Percentiles rank a stretch among this genome's conserved stretches.
phyloP scores from a whole-genome alignment of 1,140 invertebrate species.

The Micrasema longulum region DNA sequence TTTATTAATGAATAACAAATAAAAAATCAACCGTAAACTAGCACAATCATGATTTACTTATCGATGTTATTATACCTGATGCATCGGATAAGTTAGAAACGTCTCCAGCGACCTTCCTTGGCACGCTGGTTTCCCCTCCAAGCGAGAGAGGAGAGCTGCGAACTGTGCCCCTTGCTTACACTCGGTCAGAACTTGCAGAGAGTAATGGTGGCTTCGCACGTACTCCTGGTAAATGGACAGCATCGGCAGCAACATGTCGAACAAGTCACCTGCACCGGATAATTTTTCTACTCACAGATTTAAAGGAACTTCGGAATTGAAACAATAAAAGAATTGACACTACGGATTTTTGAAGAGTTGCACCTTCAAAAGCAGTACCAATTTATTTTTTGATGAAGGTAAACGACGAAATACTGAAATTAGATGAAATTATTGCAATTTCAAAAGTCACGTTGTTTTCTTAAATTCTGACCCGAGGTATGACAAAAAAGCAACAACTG shows the following conservation, averaged over 20 bases:
- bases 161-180: conserved; percentile 91
- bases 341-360: conserved; percentile 5
- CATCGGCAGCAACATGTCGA: conserved; percentile 95
- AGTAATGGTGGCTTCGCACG: conserved; percentile 93
- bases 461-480: no score
- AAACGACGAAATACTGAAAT: no score
- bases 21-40: no score
- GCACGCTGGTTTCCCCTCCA: conserved; percentile 89
- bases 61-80: conserved; percentile 85
- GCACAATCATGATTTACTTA: no score
- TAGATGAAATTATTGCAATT: no score
- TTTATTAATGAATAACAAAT: no score
- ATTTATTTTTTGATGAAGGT: no score
- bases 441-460: no score
- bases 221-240: conserved; percentile 95
- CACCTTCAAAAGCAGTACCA: no score
- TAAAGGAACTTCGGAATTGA: conserved; percentile 39
- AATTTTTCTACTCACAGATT: conserved; percentile 55
- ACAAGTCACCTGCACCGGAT: conserved; percentile 82
- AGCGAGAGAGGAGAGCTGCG: conserved; percentile 80
- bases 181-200: conserved; percentile 92
- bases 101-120: conserved; percentile 89
- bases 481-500: no score
- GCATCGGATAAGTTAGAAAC: conserved; percentile 95
- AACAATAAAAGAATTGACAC: background rate